Conservation (phyloP, 2,888 invertebrate genomes). For the Melinaea marsaeus region DNA sequence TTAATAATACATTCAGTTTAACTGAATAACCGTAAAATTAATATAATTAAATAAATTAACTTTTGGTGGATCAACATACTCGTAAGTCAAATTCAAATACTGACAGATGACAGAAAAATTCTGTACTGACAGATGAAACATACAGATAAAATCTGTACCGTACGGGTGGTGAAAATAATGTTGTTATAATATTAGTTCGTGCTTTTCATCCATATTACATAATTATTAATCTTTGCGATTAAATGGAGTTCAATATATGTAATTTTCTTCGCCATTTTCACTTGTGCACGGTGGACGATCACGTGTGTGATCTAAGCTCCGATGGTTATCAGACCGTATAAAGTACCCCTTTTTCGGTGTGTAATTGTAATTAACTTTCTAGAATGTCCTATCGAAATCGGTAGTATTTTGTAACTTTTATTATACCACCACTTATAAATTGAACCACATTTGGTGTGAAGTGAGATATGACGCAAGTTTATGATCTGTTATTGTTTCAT, state of each 20-base stretch:
- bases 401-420: conserved; percentile 32
- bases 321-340: conserved; percentile 29
- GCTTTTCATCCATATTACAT: too few species aligned
- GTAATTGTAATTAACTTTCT: conserved; percentile 58
- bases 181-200: too few species aligned
- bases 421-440: conserved; percentile 21
- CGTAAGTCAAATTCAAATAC: too few species aligned
- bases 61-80: too few species aligned
- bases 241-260: neutral
- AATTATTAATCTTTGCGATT: neutral
- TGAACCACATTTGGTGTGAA: conserved; percentile 15
- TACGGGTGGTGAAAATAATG: too few species aligned
- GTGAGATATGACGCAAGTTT: conserved; percentile 3
- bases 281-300: conserved; percentile 25
- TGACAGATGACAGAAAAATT: too few species aligned
- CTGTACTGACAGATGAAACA: too few species aligned
- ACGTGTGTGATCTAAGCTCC: conserved; percentile 25
- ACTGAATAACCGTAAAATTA: too few species aligned
- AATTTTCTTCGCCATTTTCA: conserved; percentile 17
- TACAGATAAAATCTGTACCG: too few species aligned
- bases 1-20: too few species aligned
- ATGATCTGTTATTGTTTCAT: conserved; percentile 12
- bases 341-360: conserved; percentile 41
- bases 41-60: too few species aligned
- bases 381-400: conserved; percentile 42